Conservation (phyloP, 92 coral and sea anemone genomes). For the Phenganax stokvisi region DNA sequence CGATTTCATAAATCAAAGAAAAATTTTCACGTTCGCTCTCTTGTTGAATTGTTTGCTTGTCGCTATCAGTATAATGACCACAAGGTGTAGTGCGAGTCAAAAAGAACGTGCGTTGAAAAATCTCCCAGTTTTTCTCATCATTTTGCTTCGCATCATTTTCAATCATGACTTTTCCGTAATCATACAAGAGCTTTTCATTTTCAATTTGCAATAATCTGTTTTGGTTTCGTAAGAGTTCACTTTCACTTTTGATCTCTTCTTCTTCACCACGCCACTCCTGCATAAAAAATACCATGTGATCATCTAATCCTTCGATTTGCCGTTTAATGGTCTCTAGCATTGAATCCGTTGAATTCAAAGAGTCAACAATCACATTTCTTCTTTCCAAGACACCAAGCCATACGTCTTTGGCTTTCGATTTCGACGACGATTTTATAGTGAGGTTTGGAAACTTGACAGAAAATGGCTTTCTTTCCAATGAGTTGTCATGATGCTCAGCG, state of each 20-base stretch:
- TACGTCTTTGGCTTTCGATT: no score
- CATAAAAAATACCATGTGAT: no score
- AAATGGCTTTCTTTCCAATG: no score
- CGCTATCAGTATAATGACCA: neutral
- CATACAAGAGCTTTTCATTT: neutral
- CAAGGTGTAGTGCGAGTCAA: neutral
- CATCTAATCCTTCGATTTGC: no score
- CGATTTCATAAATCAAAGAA: neutral
- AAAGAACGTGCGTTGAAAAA: neutral
- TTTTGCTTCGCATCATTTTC: neutral
- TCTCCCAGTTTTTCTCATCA: neutral
- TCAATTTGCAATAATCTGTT: neutral
- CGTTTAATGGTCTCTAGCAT: no score
- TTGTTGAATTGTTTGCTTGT: neutral
- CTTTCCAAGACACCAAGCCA: no score
- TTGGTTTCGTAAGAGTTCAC: neutral
- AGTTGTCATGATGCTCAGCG: no score
- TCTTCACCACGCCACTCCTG: no score
- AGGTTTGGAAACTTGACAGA: no score
- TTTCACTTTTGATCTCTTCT: neutral
- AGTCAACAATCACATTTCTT: no score
- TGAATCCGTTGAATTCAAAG: no score
- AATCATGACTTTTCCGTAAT: neutral
- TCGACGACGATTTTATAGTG: no score
- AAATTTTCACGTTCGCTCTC: neutral